These are phyloP conservation scores for Parambassis ranga DNA, from an alignment of 2,797 vertebrate species.

Conservation along the genomic window DNA sequence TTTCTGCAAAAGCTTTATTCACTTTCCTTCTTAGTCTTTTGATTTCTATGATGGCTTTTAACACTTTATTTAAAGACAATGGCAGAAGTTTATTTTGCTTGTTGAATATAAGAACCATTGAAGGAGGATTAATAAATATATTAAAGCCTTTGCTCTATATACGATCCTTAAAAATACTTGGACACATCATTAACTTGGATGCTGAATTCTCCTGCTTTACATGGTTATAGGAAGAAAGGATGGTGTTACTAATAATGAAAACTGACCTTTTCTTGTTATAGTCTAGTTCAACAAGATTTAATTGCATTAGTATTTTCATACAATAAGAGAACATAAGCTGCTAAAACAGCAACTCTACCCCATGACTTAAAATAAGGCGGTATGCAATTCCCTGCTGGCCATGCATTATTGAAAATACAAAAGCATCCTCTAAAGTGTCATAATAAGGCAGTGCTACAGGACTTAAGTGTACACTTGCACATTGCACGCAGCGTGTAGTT, in stretches of 20 bases:
- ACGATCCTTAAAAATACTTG: slow-evolving; percentile 24
- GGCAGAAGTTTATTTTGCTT: slow-evolving; percentile 2
- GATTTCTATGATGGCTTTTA: too few species aligned
- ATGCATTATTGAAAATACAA: slow-evolving; percentile 79
- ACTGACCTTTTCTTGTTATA: slow-evolving; percentile 63
- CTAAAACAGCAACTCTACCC: slow-evolving; percentile 66
- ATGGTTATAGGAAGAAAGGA: slow-evolving; percentile 43
- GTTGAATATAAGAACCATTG: slow-evolving; percentile 15
- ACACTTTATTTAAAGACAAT: background rate
- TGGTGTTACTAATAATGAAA: slow-evolving; percentile 68
- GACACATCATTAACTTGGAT: slow-evolving; percentile 39
- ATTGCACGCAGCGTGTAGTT: slow-evolving; percentile 45
- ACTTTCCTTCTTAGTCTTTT: too few species aligned
- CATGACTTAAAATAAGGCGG: slow-evolving; percentile 69
- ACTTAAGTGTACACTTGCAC: slow-evolving; percentile 64
- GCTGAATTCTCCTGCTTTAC: slow-evolving; percentile 30
- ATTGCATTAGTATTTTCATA: slow-evolving; percentile 73
- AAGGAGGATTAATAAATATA: slow-evolving; percentile 5
- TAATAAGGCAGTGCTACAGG: slow-evolving; percentile 73
- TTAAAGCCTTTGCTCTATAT: slow-evolving; percentile 16
- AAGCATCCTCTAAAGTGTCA: slow-evolving; percentile 78
- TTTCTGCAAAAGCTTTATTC: too few species aligned
- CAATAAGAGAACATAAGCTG: slow-evolving; percentile 46
- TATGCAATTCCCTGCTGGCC: slow-evolving; percentile 66
- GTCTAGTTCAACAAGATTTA: slow-evolving; percentile 62